phyloP scores from a whole-genome alignment of 2,888 invertebrate genomes.

The Hyposoter dolosus region DNA sequence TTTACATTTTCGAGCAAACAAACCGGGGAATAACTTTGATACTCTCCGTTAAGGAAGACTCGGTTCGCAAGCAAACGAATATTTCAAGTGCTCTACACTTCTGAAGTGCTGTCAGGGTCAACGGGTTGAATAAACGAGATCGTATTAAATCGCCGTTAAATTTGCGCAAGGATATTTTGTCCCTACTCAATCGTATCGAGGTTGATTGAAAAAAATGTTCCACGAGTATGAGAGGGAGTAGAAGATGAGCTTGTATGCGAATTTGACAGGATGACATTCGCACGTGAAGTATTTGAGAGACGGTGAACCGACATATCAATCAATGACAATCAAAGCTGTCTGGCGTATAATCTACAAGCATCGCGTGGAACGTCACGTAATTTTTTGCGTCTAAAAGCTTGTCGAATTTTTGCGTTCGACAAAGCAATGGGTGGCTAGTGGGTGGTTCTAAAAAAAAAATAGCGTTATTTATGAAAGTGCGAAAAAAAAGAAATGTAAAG shows the following conservation, averaged over 20 bases:
- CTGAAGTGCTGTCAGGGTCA: not conserved
- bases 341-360: conserved; percentile 19
- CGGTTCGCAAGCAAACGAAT: not conserved
- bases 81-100: not conserved
- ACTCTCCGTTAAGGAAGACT: not conserved
- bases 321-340: conserved; percentile 51
- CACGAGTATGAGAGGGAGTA: not conserved
- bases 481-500: too few relatives aligned
- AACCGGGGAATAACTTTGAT: not conserved
- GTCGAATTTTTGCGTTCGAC: conserved; percentile 14
- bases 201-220: conserved; percentile 12
- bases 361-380: not conserved
- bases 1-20: not conserved
- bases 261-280: conserved; percentile 29
- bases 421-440: not conserved
- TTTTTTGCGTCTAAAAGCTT: not conserved
- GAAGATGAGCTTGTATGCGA: not conserved
- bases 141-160: not conserved
- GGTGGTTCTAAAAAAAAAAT: not conserved
- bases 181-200: not conserved
- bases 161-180: conserved; percentile 1
- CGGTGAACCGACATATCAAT: conserved; percentile 51
- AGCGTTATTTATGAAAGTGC: not conserved
- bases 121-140: not conserved
- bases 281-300: conserved; percentile 33